Evolutionary conservation across 2,888 invertebrate species (phyloP), one percentile per base, ranked within the genome.

Genomic region (Orchestes rusci): DNA sequence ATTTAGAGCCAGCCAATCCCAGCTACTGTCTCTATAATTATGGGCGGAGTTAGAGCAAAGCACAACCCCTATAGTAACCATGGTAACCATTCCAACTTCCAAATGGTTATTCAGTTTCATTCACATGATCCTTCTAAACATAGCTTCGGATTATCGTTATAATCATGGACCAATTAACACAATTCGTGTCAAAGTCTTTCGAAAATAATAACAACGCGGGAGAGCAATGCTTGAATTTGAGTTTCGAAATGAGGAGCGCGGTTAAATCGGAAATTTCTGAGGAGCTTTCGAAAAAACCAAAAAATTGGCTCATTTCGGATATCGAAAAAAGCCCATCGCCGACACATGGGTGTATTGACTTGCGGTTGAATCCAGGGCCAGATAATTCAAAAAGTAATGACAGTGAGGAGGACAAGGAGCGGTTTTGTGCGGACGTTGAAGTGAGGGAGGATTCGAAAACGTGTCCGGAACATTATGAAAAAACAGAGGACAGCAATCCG

Each of bases 111-210:
- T 51, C 58, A 58, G 56, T 56, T 56, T 53, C 62, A 62, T 55
- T 53, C 62, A 62, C 61, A 62, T 62, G 61, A 60, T 57, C 59
- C 53, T 55, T 59, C 54, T 56, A 58, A 61, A 61, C 59, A 54
- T 59, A 59, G 55, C 2, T 56, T 69, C 66, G 58, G 56, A 59
- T 58, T 56, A 59, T 57, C 56, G 50, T 56, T 56, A 57, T 61
- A 58, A 58, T 59, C 57, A 89, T 90, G 89, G 89, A 89, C 74
- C 86, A 89, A 75, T 77, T 90, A 69, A 85, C 89, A 64, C 86
- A 88, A 75, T 89, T 90, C 74, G 89, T 90, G 65, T 86, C 86
- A 61, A 88, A 88, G 72, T 87, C 88, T 51, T 84, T 89, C 70
- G 84, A 84, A 65, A 78, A 77, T 33, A 69, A 63, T 50, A 70